Evolutionary conservation across 2,888 invertebrate genomes (phyloP).

Genomic region (Morpho deidamia): DNA sequence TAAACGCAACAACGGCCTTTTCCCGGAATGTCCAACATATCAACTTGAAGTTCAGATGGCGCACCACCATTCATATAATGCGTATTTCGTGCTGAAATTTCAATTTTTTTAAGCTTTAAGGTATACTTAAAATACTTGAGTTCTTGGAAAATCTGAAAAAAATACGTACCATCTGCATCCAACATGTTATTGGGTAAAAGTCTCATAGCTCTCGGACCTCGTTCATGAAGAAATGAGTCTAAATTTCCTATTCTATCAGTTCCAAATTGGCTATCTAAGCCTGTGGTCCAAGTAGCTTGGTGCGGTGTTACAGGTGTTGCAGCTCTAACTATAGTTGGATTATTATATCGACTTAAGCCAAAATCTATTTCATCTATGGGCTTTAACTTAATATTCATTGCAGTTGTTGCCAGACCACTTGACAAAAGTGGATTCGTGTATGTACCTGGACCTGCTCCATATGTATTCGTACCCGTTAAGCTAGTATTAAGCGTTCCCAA

Average conservation of each 20-base stretch:
- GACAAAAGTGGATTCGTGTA: conserved; percentile 83
- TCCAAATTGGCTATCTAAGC: conserved; percentile 80
- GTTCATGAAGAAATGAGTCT: conserved; percentile 78
- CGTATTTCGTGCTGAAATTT: conserved; percentile 63
- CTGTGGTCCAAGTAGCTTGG: conserved; percentile 78
- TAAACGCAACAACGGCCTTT: conserved; percentile 96
- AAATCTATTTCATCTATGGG: conserved; percentile 85
- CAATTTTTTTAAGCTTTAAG: conserved; percentile 15
- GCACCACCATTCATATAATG: conserved; percentile 78
- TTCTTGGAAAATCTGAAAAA: background rate
- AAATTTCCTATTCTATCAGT: conserved; percentile 77
- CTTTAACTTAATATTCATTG: conserved; percentile 82
- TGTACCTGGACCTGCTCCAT: conserved; percentile 66
- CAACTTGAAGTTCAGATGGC: conserved; percentile 85
- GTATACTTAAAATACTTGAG: background rate
- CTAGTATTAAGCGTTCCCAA: conserved; percentile 63
- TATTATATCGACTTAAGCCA: conserved; percentile 76
- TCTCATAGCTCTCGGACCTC: conserved; percentile 76
- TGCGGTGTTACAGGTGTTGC: conserved; percentile 82
- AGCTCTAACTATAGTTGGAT: conserved; percentile 67
- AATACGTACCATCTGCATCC: conserved; percentile 66
- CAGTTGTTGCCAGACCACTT: conserved; percentile 76
- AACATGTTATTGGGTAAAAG: conserved; percentile 68
- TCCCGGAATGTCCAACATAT: conserved; percentile 96
- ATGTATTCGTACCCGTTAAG: conserved; percentile 53